Evolutionary conservation across 2,113 vertebrate genomes (phyloP), one percentile per base, ranked within the genome.

Genomic region (Gyps fulvus): DNA sequence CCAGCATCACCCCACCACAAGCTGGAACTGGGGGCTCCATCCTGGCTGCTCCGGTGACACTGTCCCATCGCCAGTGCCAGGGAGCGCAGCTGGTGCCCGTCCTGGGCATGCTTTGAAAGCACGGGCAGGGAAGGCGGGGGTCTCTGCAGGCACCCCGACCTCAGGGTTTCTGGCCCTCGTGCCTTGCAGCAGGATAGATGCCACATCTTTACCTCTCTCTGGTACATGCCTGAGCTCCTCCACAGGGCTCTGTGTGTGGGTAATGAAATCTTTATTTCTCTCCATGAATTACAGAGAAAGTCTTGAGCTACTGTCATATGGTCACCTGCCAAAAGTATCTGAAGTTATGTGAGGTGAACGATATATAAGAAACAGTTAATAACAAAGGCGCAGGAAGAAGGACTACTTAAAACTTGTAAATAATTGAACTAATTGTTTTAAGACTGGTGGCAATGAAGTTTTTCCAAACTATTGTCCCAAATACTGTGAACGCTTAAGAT

Each of bases 1-100:
- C 5, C 0, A 2, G 27, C 2, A 3, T 66, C 62, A 43, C 23
- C 42, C 13, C 0, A 0, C 43, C 40, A 29, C 4, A 31, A 61
- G 11, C 22, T 78, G 69, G 8, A 92, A 73, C 8, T 16, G 29
- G 25, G 26, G 0, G 3, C 17, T 57, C 31, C 11, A 17, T 70
- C 55, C 45, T 67, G 29, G 19, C 32, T 90, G 16, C 65, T 43
- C 26, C 8, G 1, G 20, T 38, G 79, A 62, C 27, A 11, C 14
- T 42, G 34, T 29, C 42, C 18, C 62, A 58, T 31, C 20, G 16
- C 16, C 38, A 40, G 55, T 7, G 32, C 18, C 42, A 76, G 47
- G 22, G 36, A 80, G 45, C 3, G 1, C 16, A 32, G 47, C 36
- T 77, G 49, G 16, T 1, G 2, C n/a, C 34, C 0, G 0, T 40